Evolutionary conservation across 2,888 invertebrate genomes (phyloP).

Genomic region (Esperia sulphurella): DNA sequence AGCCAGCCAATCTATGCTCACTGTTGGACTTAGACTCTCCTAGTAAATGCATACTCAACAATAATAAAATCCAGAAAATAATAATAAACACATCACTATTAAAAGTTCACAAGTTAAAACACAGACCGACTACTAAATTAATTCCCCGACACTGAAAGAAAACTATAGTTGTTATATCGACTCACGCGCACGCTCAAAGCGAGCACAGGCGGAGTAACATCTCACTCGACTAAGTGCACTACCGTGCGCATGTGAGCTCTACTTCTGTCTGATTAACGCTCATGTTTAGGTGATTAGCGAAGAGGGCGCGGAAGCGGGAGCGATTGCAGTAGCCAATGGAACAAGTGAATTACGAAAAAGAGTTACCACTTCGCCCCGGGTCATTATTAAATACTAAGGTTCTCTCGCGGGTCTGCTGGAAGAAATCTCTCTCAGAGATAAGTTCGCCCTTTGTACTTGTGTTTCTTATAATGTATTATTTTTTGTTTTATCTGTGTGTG

Average conservation of each 20-base stretch:
- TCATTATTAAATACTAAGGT: no score
- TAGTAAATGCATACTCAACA: no score
- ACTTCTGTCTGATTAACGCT: slow-evolving; percentile 39
- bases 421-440: no score
- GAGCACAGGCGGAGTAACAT: slow-evolving; percentile 64
- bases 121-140: slow-evolving; percentile 25
- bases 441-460: no score
- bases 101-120: slow-evolving; percentile 8
- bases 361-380: no score
- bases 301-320: slow-evolving; percentile 28
- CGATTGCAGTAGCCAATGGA: background rate
- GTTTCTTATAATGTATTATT: no score
- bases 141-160: slow-evolving; percentile 8
- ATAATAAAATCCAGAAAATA: no score
- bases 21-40: no score
- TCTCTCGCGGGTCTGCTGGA: no score
- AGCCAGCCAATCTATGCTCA: no score
- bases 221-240: slow-evolving; percentile 56
- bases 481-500: no score
- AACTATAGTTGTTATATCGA: slow-evolving; percentile 21
- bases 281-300: slow-evolving; percentile 27
- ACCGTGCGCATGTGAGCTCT: slow-evolving; percentile 44
- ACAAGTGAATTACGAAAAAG: no score
- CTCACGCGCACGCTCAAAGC: slow-evolving; percentile 53
- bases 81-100: background rate